A percentile compares a stretch with the other conserved stretches of the same genome.
Conservation (phyloP, 2,888 invertebrate species). For the Caenorhabditis sp. region DNA sequence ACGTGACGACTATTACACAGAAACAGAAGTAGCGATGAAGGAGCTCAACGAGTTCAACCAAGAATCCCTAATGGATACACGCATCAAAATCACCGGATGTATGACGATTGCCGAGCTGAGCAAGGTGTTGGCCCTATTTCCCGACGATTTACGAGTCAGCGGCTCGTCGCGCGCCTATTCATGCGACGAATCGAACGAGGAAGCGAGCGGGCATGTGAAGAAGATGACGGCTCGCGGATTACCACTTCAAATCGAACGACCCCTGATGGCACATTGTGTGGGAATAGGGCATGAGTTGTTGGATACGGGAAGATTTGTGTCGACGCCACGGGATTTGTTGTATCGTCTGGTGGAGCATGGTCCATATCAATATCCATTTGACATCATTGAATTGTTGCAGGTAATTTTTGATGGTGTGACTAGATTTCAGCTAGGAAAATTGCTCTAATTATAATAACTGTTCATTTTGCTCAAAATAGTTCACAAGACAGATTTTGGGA, state of each 20-base stretch:
- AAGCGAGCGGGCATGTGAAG: not conserved
- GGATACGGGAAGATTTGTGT: not conserved
- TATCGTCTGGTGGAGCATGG: slow-evolving; percentile 51
- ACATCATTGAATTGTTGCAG: slow-evolving; percentile 39
- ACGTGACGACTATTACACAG: not conserved
- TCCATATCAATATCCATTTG: slow-evolving; percentile 48
- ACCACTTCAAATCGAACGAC: not conserved
- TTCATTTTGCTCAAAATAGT: too few relatives aligned
- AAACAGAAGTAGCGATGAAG: not conserved
- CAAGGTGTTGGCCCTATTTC: not conserved
- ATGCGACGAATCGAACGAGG: not conserved
- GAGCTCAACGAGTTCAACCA: not conserved
- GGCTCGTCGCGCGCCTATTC: not conserved
- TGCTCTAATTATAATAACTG: too few relatives aligned
- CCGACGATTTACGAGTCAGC: not conserved
- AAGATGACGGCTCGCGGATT: too few relatives aligned
- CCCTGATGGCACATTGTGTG: not conserved
- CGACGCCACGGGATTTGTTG: slow-evolving; percentile 27
- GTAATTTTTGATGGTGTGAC: slow-evolving; percentile 3
- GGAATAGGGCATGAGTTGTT: not conserved
- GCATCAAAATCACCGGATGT: not conserved
- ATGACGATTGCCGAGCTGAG: not conserved
- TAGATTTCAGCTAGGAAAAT: too few relatives aligned
- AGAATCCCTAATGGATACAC: not conserved
- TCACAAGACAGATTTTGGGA: too few relatives aligned